phyloP scores from a whole-genome alignment of 2,113 vertebrate genomes.

The Cyanoramphus novaezelandiae region DNA sequence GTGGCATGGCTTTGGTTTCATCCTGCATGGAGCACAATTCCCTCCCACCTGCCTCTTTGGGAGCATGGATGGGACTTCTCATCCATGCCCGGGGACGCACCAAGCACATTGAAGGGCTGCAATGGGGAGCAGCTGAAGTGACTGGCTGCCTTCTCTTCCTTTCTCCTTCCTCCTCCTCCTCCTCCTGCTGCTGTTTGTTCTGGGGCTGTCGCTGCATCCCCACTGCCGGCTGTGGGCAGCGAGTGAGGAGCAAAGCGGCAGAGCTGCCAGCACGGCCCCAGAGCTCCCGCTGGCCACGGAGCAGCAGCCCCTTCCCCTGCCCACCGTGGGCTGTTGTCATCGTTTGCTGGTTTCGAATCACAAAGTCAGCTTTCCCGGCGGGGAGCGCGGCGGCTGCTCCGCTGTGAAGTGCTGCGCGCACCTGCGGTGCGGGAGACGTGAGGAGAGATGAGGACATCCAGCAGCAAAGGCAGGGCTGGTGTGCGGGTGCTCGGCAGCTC shows the following conservation, averaged over 20 bases:
- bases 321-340: background rate
- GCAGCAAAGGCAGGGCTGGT: background rate
- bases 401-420: background rate
- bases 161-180: background rate
- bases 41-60: rapidly evolving
- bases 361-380: background rate
- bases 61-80: rapidly evolving
- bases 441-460: background rate
- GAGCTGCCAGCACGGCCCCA: background rate
- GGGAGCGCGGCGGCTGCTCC: background rate
- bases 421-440: background rate
- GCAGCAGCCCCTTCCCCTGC: background rate
- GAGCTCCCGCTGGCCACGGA: background rate
- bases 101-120: rapidly evolving
- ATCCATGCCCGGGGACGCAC: rapidly evolving
- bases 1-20: background rate
- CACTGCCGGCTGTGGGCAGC: rapidly evolving
- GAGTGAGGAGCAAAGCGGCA: rapidly evolving
- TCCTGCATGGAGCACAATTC: rapidly evolving
- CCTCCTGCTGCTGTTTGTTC: background rate
- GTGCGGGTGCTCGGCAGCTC: background rate
- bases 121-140: background rate
- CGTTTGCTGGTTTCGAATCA: conserved; percentile 2
- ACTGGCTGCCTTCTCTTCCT: background rate
- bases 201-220: background rate